phyloP scores from a whole-genome alignment of 2,797 vertebrate genomes.

The Aratinga solstitialis region DNA sequence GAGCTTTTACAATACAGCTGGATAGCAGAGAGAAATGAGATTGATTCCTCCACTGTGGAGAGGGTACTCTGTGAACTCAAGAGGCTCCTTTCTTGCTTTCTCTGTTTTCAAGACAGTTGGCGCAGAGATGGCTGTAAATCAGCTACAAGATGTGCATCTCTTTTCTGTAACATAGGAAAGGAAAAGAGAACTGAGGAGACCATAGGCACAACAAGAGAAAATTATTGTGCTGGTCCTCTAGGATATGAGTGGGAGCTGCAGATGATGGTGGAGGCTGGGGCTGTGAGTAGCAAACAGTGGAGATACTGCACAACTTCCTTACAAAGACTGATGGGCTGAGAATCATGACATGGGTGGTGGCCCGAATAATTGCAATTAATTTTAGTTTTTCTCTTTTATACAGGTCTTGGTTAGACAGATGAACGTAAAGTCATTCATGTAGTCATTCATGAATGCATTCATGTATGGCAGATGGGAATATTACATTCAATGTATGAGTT shows the following conservation, averaged over 20 bases:
- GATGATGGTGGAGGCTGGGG: neutral
- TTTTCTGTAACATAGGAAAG: neutral
- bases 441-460: neutral
- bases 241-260: neutral
- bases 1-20: neutral
- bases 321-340: neutral
- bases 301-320: neutral
- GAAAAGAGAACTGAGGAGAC: neutral
- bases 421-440: neutral
- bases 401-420: neutral
- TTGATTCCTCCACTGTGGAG: neutral
- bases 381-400: neutral
- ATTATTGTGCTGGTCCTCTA: neutral
- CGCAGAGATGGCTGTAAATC: neutral
- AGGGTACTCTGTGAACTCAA: neutral
- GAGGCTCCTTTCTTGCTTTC: neutral
- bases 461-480: neutral
- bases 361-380: neutral
- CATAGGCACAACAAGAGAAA: neutral
- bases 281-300: neutral
- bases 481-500: neutral
- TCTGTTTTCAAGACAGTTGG: neutral
- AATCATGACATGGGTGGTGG: fast-evolving
- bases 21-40: neutral
- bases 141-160: neutral